These are phyloP conservation scores for Smutsia temminckii DNA, from an alignment of 2,797 vertebrate genomes.

Conservation along the genomic window DNA sequence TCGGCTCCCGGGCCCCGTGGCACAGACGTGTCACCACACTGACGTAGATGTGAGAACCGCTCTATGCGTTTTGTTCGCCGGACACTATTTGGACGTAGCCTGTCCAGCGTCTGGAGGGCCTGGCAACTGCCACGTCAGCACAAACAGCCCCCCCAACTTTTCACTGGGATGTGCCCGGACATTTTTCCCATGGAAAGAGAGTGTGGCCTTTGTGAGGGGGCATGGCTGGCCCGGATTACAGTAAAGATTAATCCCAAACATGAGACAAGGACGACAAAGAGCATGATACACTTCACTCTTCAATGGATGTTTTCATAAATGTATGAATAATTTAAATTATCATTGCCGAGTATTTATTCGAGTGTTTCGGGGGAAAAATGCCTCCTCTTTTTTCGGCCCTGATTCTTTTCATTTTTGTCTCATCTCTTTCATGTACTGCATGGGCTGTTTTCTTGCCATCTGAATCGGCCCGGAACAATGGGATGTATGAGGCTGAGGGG, in stretches of 20 bases:
- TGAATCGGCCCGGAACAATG: slow-evolving; percentile 95
- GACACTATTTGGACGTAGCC: slow-evolving; percentile 73
- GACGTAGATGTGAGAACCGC: slow-evolving; percentile 74
- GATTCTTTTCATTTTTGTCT: slow-evolving; percentile 91
- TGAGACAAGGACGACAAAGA: slow-evolving; percentile 95
- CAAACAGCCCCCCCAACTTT: slow-evolving; percentile 85
- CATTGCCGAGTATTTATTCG: slow-evolving; percentile 90
- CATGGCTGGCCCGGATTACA: slow-evolving; percentile 88
- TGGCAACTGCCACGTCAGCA: slow-evolving; percentile 88
- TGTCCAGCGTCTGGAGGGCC: slow-evolving; percentile 77
- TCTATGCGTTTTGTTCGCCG: slow-evolving; percentile 60
- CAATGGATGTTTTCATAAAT: slow-evolving; percentile 94
- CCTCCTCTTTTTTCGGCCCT: slow-evolving; percentile 88
- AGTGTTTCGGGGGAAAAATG: slow-evolving; percentile 89
- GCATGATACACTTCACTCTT: slow-evolving; percentile 91
- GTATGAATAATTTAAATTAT: slow-evolving; percentile 96
- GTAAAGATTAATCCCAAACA: slow-evolving; percentile 95
- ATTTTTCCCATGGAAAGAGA: slow-evolving; percentile 92
- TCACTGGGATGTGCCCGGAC: slow-evolving; percentile 86
- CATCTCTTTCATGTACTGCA: slow-evolving; percentile 94
- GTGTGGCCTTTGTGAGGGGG: slow-evolving; percentile 89
- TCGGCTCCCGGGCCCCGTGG: not conserved
- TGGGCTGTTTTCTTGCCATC: slow-evolving; percentile 91
- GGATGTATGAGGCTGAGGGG: slow-evolving; percentile 92
- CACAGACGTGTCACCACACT: not conserved